These are phyloP conservation scores for Caradrina kadenii DNA, from an alignment of 2,888 invertebrate genomes.

Conservation along the genomic window DNA sequence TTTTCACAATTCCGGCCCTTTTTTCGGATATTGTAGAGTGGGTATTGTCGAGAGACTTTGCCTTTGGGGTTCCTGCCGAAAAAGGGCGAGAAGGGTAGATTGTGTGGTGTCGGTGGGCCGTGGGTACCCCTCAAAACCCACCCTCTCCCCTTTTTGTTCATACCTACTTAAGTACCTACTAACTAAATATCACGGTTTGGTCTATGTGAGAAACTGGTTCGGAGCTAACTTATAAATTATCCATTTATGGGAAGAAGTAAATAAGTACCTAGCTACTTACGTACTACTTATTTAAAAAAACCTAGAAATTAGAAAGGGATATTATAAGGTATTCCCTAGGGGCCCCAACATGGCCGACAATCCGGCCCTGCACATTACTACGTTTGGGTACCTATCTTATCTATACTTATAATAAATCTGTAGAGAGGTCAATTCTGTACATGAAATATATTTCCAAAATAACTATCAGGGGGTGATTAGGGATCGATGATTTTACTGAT, in stretches of 20 bases:
- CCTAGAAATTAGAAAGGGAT: no score
- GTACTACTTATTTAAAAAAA: no score
- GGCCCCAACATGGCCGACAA: no score
- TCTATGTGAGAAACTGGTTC: not conserved
- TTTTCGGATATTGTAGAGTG: not conserved
- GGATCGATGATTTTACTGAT: no score
- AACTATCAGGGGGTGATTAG: no score
- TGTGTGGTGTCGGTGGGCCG: not conserved
- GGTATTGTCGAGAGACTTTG: slow-evolving; percentile 2
- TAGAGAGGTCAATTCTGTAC: no score
- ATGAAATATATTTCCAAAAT: no score
- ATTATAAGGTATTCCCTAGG: no score
- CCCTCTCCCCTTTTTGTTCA: slow-evolving; percentile 11
- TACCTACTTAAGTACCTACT: not conserved
- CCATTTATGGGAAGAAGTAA: not conserved
- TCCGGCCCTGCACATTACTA: no score
- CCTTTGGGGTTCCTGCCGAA: slow-evolving; percentile 23
- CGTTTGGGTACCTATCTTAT: no score
- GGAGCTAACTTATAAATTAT: not conserved
- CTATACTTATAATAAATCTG: no score
- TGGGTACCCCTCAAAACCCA: not conserved
- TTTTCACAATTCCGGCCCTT: slow-evolving; percentile 3
- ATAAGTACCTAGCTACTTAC: no score
- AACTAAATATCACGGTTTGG: not conserved
- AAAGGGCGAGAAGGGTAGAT: slow-evolving; percentile 9